Base-by-base conservation (phyloP, 2,888 invertebrate species). In the Beris chalybata region DNA sequence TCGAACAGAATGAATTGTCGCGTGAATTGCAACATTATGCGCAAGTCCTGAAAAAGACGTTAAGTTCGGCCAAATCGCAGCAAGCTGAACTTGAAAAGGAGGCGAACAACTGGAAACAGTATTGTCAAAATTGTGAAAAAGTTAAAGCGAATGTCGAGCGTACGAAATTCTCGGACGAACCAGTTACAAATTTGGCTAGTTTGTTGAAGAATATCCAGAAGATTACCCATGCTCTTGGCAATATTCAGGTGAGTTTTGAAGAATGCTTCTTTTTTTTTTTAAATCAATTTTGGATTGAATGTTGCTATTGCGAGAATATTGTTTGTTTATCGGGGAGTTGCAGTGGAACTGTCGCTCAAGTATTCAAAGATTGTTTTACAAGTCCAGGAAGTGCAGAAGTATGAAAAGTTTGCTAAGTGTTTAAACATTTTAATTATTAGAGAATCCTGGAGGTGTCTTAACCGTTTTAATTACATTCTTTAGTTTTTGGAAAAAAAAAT, bases 151-250 rank as follows among this genome's bases (percentile, higher is more conserved):
- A 90, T 22, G 83, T 95, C 72, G 86, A 87, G 15, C 88, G 91
- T 75, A 89, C 89, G 31, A 85, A 87, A 73, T 88, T 93, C 71
- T 84, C 85, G n/a, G 91, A 92, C 70, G 92, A 94, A 73, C 88
- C 90, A 0, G 88, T 91, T 38, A 87, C 89, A 5, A 89, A 90
- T 22, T 83, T 95, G 70, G 91, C 92, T 64, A 90, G 90, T 4
- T 82, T 95, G n/a, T 87, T 93, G 73, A 87, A 90, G 74, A 92
- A 92, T 73, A 86, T 93, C 65, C 91, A 93, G 79, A 91, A 92
- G 78, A 85, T 95, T 71, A 86, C 88, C 56, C 89, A 91, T 74
- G 92, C 91, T 63, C 76, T 80, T 75, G 87, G 86, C 73, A 89
- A 89, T 74, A 82, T 89, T 70, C 87, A 89, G 87, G 89, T 89